Evolutionary conservation across 1,140 invertebrate genomes (phyloP).

Genomic region (Aphaenogaster ashmeadi): DNA sequence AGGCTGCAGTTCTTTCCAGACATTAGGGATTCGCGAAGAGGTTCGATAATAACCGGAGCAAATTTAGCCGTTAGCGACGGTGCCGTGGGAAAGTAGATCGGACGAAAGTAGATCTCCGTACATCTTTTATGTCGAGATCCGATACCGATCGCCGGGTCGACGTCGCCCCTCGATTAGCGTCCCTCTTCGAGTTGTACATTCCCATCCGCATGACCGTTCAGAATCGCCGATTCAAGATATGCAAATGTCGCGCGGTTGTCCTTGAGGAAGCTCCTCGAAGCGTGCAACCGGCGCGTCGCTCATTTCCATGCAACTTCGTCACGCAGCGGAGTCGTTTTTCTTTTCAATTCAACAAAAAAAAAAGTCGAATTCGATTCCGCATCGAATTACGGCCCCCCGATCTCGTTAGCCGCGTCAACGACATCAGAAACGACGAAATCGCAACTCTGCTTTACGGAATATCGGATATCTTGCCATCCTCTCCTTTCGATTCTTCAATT

Average conservation of each 20-base stretch:
- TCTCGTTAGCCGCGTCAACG: not conserved
- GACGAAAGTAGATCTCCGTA: not conserved
- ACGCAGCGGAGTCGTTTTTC: not conserved
- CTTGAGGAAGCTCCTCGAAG: constrained; percentile 54
- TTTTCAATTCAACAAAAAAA: not conserved
- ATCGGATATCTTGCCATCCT: not conserved
- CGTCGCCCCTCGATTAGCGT: not conserved
- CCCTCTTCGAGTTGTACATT: constrained; percentile 5
- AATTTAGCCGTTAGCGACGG: not conserved
- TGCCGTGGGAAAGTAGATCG: not conserved
- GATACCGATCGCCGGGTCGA: not conserved
- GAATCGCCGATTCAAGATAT: constrained; percentile 48
- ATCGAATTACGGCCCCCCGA: not conserved
- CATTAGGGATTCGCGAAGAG: not conserved
- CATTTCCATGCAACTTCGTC: not conserved
- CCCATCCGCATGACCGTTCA: constrained; percentile 7
- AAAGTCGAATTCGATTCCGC: not conserved
- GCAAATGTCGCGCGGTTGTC: constrained; percentile 43
- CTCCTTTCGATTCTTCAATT: not conserved
- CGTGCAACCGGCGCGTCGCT: constrained; percentile 7
- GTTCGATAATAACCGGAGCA: not conserved
- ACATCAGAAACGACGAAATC: not conserved
- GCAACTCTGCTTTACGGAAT: not conserved
- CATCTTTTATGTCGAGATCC: not conserved
- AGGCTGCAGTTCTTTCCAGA: not conserved